A percentile compares a stretch with the other conserved stretches of the same genome.
Conservation (phyloP, 2,888 invertebrate genomes). For the Melanostoma scalare region DNA sequence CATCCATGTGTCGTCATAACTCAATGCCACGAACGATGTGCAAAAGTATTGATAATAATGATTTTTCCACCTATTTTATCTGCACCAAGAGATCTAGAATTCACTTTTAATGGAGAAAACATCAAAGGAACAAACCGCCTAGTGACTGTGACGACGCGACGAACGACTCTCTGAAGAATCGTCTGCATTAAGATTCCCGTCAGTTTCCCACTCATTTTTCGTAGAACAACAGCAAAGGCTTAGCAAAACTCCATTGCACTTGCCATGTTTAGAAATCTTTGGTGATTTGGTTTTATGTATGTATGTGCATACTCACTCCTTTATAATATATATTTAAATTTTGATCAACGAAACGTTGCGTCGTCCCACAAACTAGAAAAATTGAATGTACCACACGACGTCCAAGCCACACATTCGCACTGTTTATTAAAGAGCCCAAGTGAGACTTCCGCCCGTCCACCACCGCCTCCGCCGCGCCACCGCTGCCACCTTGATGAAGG, state of each 20-base stretch:
- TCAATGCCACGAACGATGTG: conserved; percentile 55
- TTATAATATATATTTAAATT: conserved; percentile 2
- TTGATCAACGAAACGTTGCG: conserved; percentile 18
- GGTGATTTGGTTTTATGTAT: conserved; percentile 9
- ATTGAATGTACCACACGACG: background rate
- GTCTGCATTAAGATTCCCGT: conserved; percentile 45
- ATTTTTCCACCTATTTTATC: conserved; percentile 46
- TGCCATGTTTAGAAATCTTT: conserved; percentile 26
- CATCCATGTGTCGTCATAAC: conserved; percentile 58
- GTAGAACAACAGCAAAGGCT: background rate
- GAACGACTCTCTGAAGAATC: conserved; percentile 9
- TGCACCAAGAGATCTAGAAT: conserved; percentile 55
- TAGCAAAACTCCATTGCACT: conserved; percentile 18
- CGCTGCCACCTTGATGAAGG: background rate
- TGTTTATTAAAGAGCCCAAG: background rate
- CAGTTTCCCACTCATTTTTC: conserved; percentile 48
- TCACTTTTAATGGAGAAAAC: conserved; percentile 47
- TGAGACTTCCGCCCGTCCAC: background rate
- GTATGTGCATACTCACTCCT: no score
- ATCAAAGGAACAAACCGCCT: conserved; percentile 50
- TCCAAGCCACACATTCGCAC: conserved; percentile 23
- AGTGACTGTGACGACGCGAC: background rate
- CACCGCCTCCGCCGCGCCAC: background rate
- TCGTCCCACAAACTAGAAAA: conserved; percentile 24
- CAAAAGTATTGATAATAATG: conserved; percentile 54